Conservation (phyloP, 2,888 invertebrate genomes). For the Polydrusus pterygomalis region DNA sequence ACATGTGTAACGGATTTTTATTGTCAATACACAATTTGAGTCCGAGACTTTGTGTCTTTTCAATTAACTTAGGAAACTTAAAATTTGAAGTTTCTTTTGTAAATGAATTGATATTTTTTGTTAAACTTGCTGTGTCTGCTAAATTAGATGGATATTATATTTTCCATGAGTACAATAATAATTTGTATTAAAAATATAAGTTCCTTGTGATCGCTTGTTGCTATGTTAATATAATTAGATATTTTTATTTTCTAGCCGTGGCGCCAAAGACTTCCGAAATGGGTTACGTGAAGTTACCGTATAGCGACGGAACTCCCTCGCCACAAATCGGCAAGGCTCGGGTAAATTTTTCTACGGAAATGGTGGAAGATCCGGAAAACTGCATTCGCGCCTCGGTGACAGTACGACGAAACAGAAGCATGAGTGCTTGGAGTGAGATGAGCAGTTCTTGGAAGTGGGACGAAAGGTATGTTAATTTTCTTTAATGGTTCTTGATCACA, state of each 20-base stretch:
- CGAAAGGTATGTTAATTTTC: slow-evolving; percentile 76
- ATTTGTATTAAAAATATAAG: too few species aligned
- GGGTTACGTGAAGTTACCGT: slow-evolving; percentile 72
- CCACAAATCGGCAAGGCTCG: slow-evolving; percentile 73
- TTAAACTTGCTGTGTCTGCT: too few species aligned
- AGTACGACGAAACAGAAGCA: slow-evolving; percentile 77
- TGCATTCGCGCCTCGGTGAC: slow-evolving; percentile 70
- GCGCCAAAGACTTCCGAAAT: slow-evolving; percentile 43
- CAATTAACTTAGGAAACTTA: too few species aligned
- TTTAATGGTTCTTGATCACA: too few species aligned
- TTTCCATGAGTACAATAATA: too few species aligned
- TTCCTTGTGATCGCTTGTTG: too few species aligned
- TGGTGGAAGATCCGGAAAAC: slow-evolving; percentile 70
- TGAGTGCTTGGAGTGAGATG: slow-evolving; percentile 93
- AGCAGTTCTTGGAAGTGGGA: slow-evolving; percentile 88
- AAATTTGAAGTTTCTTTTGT: too few species aligned
- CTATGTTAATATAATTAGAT: not conserved
- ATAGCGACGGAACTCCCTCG: slow-evolving; percentile 65
- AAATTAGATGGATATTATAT: too few species aligned
- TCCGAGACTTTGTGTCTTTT: too few species aligned
- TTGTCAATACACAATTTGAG: too few species aligned
- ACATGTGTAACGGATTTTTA: too few species aligned
- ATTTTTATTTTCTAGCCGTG: slow-evolving; percentile 37
- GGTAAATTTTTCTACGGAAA: slow-evolving; percentile 80
- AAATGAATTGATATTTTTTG: too few species aligned